Percentiles rank a stretch among this genome's conserved stretches.
phyloP scores from a whole-genome alignment of 2,797 vertebrate genomes.

The Acanthopagrus latus region DNA sequence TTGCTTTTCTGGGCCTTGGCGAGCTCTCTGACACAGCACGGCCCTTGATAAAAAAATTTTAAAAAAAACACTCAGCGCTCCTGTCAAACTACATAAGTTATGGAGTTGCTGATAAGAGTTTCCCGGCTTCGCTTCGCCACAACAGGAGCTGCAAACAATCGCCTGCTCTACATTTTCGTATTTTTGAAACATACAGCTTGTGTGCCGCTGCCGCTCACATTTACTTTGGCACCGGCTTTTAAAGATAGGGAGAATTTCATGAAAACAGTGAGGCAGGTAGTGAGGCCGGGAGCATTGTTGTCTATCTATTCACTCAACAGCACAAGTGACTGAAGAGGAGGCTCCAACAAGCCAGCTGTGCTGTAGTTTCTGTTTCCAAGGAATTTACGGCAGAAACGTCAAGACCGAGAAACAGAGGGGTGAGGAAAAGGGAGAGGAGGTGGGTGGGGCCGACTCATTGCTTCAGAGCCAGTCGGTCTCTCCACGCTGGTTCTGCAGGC shows the following conservation, averaged over 20 bases:
- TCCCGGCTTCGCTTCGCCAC: slow-evolving; percentile 26
- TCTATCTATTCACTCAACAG: background rate
- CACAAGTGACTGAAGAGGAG: background rate
- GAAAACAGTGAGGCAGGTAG: slow-evolving; percentile 20
- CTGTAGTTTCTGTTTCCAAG: background rate
- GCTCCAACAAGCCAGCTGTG: background rate
- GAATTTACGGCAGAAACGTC: slow-evolving; percentile 12
- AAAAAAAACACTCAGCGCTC: background rate
- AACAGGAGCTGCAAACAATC: slow-evolving; percentile 26
- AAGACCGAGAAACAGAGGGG: background rate
- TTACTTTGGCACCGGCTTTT: slow-evolving; percentile 25
- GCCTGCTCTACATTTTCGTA: slow-evolving; percentile 23
- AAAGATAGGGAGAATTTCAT: background rate
- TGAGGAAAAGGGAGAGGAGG: slow-evolving; percentile 29
- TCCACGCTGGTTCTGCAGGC: slow-evolving; percentile 42
- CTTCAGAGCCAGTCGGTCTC: slow-evolving; percentile 35
- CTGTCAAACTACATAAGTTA: slow-evolving; percentile 52
- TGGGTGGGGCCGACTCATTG: slow-evolving; percentile 56
- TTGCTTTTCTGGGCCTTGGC: slow-evolving; percentile 16
- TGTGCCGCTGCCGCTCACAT: slow-evolving; percentile 11
- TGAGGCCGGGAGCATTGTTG: background rate
- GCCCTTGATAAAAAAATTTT: slow-evolving; percentile 45
- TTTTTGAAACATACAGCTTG: slow-evolving; percentile 25
- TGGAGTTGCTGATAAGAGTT: slow-evolving; percentile 55
- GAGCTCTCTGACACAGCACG: slow-evolving; percentile 18